A percentile compares a stretch with the other conserved stretches of the same genome.
Conservation (phyloP, 2,113 vertebrate genomes). For the Perca flavescens region DNA sequence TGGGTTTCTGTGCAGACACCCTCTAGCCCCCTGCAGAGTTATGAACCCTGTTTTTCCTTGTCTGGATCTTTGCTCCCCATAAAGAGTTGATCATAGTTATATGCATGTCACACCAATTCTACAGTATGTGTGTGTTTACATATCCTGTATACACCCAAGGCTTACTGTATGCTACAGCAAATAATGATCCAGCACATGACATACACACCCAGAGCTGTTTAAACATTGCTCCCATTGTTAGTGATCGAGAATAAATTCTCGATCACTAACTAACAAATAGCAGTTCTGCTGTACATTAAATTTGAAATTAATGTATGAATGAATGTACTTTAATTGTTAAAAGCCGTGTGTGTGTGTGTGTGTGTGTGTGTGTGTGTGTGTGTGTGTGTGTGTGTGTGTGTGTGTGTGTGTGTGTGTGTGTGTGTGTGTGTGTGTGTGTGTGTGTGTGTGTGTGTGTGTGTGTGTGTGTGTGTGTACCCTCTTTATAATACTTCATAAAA, state of each 20-base stretch:
- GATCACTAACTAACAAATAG: neutral
- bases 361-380: neutral
- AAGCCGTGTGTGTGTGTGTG: neutral
- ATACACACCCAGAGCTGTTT: no score
- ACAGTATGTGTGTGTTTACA: neutral
- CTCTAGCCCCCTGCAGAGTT: neutral
- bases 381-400: neutral
- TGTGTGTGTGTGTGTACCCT: neutral
- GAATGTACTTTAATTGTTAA: neutral
- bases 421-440: neutral
- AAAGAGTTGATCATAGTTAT: slow-evolving; percentile 10
- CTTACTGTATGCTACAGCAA: neutral
- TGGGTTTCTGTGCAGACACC: neutral
- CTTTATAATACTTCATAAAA: slow-evolving; percentile 20
- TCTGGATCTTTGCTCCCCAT: neutral
- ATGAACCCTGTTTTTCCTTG: neutral
- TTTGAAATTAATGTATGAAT: neutral
- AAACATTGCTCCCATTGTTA: no score
- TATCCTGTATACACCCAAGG: neutral
- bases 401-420: neutral
- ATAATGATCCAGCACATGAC: neutral
- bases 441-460: neutral
- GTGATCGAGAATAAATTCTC: neutral
- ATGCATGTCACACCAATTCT: slow-evolving; percentile 1
- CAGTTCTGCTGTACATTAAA: neutral